phyloP scores from a whole-genome alignment of 2,888 invertebrate genomes.

The Magallana nippona region DNA sequence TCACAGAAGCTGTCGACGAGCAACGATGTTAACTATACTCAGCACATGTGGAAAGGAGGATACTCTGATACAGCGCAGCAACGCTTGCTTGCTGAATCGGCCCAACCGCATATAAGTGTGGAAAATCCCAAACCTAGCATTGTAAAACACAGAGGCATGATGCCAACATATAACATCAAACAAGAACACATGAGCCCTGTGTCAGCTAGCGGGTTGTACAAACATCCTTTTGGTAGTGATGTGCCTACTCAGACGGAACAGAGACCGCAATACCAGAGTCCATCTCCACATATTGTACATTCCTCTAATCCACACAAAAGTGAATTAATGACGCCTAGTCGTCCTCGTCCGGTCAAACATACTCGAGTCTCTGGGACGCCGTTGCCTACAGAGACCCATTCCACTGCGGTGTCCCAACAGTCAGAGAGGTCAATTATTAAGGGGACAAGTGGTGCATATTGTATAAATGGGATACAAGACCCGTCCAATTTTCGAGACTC shows the following conservation, averaged over 20 bases:
- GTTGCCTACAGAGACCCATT: background rate
- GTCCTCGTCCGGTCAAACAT: background rate
- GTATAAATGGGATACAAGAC: slow-evolving; percentile 11
- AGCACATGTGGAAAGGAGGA: slow-evolving; percentile 4
- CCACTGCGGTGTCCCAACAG: background rate
- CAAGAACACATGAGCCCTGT: background rate
- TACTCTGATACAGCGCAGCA: background rate
- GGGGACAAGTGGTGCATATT: slow-evolving; percentile 59
- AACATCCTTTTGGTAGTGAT: background rate
- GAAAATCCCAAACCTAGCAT: background rate
- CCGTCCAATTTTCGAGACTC: background rate
- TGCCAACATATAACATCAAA: background rate
- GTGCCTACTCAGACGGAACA: background rate
- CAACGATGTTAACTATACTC: slow-evolving; percentile 13
- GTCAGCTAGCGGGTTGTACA: background rate
- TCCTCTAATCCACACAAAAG: background rate
- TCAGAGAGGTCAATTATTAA: slow-evolving; percentile 58
- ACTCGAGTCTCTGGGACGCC: background rate
- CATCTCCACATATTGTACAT: background rate
- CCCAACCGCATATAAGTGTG: background rate
- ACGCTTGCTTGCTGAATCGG: background rate
- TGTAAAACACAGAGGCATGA: background rate
- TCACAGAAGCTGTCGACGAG: background rate
- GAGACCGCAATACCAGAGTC: background rate
- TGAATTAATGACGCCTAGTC: background rate